These are phyloP conservation scores for Atrichornis clamosus DNA, from an alignment of 2,113 vertebrate genomes.

Conservation along the genomic window DNA sequence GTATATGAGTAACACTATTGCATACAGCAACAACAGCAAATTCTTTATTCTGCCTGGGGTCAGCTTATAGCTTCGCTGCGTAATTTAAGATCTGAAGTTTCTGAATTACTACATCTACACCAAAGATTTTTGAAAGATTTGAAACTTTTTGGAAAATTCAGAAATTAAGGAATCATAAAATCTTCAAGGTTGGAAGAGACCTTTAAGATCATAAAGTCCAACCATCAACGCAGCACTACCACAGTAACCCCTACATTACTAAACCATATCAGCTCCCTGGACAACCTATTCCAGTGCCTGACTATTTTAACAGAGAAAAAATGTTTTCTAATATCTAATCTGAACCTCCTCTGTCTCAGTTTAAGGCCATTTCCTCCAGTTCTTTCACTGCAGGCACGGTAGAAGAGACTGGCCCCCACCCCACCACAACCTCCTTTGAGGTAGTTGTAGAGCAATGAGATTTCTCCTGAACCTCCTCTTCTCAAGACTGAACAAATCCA, in stretches of 20 bases:
- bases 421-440: not conserved
- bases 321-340: not conserved
- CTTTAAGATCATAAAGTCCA: not conserved
- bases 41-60: not conserved
- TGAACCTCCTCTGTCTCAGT: not conserved
- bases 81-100: not conserved
- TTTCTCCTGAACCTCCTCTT: not conserved
- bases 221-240: too few species aligned
- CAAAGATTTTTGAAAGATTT: not conserved
- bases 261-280: not conserved
- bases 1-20: not conserved
- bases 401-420: too few species aligned
- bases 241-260: not conserved
- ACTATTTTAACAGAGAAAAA: accelerated
- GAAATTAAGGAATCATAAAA: not conserved
- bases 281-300: not conserved
- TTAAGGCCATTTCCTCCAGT: not conserved
- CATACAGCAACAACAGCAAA: not conserved
- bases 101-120: not conserved
- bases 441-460: accelerated
- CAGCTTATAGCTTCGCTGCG: not conserved
- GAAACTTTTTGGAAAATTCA: not conserved
- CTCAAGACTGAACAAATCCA: not conserved
- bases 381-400: not conserved
- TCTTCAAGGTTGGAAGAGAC: not conserved